Evolutionary conservation across 2,113 vertebrate species (phyloP), one percentile per base, ranked within the genome.

Genomic region (Calidris pygmaea): DNA sequence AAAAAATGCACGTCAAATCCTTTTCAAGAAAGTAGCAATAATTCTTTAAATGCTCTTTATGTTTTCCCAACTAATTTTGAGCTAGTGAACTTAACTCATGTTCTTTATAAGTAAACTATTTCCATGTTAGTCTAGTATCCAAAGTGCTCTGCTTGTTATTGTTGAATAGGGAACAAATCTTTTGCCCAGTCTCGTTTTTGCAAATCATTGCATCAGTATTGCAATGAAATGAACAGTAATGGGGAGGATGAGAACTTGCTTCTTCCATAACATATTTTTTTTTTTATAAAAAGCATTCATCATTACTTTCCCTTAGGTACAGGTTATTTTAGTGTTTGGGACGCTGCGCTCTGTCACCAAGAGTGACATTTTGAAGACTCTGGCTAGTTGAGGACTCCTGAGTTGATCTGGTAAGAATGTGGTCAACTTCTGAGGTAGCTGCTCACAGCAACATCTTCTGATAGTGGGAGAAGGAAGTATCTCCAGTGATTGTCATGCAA

Each of bases 151-250:
- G n/a, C 77, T 62, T 82, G 43, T 35, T 85, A 68, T 9, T 90
- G 41, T 85, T 78, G 87, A 73, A 89, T 72, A 84, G 67, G 62
- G 81, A 93, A 78, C 3, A 0, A 89, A 87, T 70, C 45, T 82
- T 96, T 60, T 83, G 73, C 86, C 88, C 50, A 66, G 79, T 93
- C 76, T 84, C 82, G 76, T 32, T 87, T 86, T 87, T 19, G 35
- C 86, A 95, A 95, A 95, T 37, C 71, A 91, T 55, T 52, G 67
- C 55, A 91, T 32, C 55, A 50, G 67, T 50, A 90, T 2, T 76
- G 58, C 53, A 83, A 70, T 34, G 32, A 93, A 96, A 91, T 70
- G 24, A 62, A 60, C 91, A 48, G 29, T 47, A 74, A 37, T 5
- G 21, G 39, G 26, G 39, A 94, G 34, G 58, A 89, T 39, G 45